Evolutionary conservation across 2,797 vertebrate genomes (phyloP).

Genomic region (Hafferia zeledoni): DNA sequence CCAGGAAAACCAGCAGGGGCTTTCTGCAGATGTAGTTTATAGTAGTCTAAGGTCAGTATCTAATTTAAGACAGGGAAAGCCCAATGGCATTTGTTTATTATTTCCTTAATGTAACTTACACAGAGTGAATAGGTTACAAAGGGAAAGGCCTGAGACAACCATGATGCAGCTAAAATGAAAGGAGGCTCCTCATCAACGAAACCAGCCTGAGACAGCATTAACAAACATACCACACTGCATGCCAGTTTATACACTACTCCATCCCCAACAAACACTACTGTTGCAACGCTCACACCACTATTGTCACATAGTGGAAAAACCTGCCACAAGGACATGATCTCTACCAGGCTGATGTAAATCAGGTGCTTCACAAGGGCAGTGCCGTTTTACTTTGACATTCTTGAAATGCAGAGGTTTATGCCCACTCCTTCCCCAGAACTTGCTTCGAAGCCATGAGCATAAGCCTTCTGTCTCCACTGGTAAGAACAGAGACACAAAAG

Average conservation of each 20-base stretch:
- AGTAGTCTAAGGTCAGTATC: conserved; percentile 32
- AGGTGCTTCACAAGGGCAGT: not conserved
- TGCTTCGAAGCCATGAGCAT: not conserved
- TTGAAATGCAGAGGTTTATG: not conserved
- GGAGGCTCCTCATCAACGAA: not conserved
- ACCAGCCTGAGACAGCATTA: not conserved
- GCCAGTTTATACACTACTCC: not conserved
- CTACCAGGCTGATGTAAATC: not conserved
- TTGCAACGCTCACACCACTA: not conserved
- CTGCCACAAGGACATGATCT: not conserved
- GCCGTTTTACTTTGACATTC: not conserved
- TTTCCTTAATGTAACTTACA: conserved; percentile 20
- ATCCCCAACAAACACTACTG: not conserved
- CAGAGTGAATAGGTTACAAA: not conserved
- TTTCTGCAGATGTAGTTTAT: conserved; percentile 13
- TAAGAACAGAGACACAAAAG: not conserved
- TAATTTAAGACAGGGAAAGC: conserved; percentile 48
- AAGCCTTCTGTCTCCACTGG: not conserved
- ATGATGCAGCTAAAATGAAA: not conserved
- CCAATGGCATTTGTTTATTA: conserved; percentile 16
- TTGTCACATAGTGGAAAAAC: not conserved
- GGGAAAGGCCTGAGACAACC: not conserved
- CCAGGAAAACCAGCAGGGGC: conserved; percentile 34
- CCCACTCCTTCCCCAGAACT: not conserved
- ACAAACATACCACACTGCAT: not conserved